These are phyloP conservation scores for Acanthisitta chloris DNA, from an alignment of 2,113 vertebrate genomes.

Conservation along the genomic window DNA sequence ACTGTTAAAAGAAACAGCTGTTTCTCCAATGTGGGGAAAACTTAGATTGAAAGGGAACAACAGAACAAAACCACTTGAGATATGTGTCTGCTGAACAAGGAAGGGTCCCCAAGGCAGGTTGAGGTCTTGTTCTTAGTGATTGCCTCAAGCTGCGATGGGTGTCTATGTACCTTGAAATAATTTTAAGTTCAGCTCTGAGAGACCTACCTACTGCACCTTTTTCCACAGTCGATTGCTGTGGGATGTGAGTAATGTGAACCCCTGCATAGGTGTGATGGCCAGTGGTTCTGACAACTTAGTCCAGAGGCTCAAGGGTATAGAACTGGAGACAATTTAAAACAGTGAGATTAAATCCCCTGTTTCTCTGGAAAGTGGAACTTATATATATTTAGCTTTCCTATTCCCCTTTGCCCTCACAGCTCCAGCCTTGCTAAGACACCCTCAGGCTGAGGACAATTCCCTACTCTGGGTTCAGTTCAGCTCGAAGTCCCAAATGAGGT, in stretches of 20 bases:
- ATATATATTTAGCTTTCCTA: neutral
- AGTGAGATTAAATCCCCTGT: neutral
- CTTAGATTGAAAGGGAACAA: neutral
- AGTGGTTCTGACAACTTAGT: neutral
- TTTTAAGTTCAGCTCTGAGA: neutral
- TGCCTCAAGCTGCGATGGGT: rapidly evolving
- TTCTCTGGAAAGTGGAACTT: neutral
- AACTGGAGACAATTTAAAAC: neutral
- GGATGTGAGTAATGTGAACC: rapidly evolving
- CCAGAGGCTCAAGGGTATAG: neutral
- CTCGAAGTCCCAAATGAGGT: neutral
- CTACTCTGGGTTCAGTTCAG: neutral
- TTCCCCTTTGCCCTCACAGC: neutral
- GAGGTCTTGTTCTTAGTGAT: neutral
- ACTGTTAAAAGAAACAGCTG: neutral
- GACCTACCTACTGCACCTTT: rapidly evolving
- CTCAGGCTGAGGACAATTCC: neutral
- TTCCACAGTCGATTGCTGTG: neutral
- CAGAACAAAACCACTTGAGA: neutral
- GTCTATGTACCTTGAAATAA: neutral
- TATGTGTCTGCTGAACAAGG: neutral
- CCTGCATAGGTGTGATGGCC: rapidly evolving
- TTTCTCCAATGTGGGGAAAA: neutral
- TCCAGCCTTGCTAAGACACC: neutral
- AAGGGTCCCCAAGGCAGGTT: neutral